Evolutionary conservation across 2,888 invertebrate genomes (phyloP).

Genomic region (Tetranychus truncatus): DNA sequence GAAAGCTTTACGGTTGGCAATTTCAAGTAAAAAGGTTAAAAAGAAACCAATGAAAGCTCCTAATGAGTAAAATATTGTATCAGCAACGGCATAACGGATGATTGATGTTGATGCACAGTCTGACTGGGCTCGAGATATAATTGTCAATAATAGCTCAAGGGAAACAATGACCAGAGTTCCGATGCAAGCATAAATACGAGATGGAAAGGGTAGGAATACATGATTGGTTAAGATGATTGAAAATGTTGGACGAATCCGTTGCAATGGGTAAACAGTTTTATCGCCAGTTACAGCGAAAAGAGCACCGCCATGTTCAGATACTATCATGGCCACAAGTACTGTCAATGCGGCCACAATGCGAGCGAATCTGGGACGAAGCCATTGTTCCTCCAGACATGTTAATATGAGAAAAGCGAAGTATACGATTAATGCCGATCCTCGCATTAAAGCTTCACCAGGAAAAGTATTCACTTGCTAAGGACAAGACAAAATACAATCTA

Average conservation of each 20-base stretch:
- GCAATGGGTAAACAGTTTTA: background rate
- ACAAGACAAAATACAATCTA: background rate
- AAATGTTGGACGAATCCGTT: slow-evolving; percentile 28
- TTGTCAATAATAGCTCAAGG: slow-evolving; percentile 44
- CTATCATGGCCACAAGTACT: slow-evolving; percentile 23
- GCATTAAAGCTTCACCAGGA: slow-evolving; percentile 13
- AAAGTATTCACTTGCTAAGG: slow-evolving; percentile 9
- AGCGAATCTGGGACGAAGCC: slow-evolving; percentile 23
- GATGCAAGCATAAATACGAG: slow-evolving; percentile 49
- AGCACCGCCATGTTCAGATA: slow-evolving; percentile 19
- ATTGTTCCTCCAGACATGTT: slow-evolving; percentile 22
- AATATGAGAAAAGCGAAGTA: slow-evolving; percentile 19
- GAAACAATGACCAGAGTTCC: slow-evolving; percentile 50
- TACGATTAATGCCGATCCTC: slow-evolving; percentile 17
- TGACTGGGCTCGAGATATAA: background rate
- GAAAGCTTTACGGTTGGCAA: slow-evolving; percentile 66
- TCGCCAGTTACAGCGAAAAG: slow-evolving; percentile 14
- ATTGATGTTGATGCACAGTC: slow-evolving; percentile 9
- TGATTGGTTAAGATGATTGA: slow-evolving; percentile 54
- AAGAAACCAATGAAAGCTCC: slow-evolving; percentile 68
- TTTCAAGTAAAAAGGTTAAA: slow-evolving; percentile 69
- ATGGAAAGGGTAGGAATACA: slow-evolving; percentile 60
- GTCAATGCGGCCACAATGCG: slow-evolving; percentile 23
- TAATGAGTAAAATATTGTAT: slow-evolving; percentile 50
- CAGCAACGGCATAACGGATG: slow-evolving; percentile 32